A percentile compares a stretch with the other conserved stretches of the same genome.
phyloP scores from a whole-genome alignment of 2,113 vertebrate species.

The Campylomormyrus tamandua region DNA sequence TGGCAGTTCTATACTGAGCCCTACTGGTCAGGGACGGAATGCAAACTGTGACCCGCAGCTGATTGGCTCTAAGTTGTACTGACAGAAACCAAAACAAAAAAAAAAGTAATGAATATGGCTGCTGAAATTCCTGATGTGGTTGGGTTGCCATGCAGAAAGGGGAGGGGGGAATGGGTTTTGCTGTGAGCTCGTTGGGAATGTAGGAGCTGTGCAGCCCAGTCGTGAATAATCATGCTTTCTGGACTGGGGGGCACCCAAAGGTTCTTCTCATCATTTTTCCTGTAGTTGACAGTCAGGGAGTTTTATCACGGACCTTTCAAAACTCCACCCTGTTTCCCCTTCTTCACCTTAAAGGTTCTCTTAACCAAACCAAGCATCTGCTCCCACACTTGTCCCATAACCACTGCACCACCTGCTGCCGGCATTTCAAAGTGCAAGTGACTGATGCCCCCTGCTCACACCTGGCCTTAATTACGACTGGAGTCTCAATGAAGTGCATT shows the following conservation, averaged over 20 bases:
- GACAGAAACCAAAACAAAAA: background rate
- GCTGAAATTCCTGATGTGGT: background rate
- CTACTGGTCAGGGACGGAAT: background rate
- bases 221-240: background rate
- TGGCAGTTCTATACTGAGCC: background rate
- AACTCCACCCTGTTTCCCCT: background rate
- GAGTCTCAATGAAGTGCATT: background rate
- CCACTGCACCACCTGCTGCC: slow-evolving; percentile 7
- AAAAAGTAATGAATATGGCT: background rate
- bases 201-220: background rate
- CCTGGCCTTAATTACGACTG: background rate
- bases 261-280: background rate
- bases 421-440: background rate
- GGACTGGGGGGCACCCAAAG: background rate
- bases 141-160: background rate
- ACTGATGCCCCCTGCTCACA: background rate
- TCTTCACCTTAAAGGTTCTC: background rate
- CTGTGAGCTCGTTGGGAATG: background rate
- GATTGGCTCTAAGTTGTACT: background rate
- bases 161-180: background rate
- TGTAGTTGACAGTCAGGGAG: background rate
- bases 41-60: background rate
- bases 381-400: background rate
- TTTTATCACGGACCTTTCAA: background rate
- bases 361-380: background rate